Percentiles rank a stretch among this genome's conserved stretches.
phyloP scores from a whole-genome alignment of 53 echinoderm and acorn worm species.

The Paelopatides confundens region DNA sequence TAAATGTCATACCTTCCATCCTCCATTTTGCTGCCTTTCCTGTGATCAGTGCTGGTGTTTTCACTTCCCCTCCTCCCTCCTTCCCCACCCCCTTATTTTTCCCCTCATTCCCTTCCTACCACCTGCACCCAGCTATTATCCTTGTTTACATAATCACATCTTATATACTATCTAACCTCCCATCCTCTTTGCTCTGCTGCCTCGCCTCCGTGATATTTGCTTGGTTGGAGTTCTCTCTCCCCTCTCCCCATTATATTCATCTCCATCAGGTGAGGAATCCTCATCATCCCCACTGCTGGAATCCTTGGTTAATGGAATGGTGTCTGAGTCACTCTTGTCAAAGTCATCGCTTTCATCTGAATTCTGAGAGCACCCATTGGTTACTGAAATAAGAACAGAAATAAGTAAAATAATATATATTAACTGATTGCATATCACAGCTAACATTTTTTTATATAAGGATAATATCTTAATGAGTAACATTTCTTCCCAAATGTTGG shows the following conservation, averaged over 20 bases:
- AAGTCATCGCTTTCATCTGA: slow-evolving; percentile 9
- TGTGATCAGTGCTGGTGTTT: too few species aligned
- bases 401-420: too few species aligned
- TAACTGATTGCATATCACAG: too few species aligned
- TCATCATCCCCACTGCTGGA: slow-evolving; percentile 32
- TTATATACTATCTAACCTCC: background rate
- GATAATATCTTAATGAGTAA: too few species aligned
- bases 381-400: background rate
- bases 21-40: too few species aligned
- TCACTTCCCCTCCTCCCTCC: background rate
- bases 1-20: too few species aligned
- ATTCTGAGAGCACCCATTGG: slow-evolving; percentile 19
- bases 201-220: background rate
- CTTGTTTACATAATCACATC: too few species aligned
- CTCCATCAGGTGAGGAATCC: slow-evolving; percentile 40
- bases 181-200: background rate
- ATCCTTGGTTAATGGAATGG: slow-evolving; percentile 23
- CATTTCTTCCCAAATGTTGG: too few species aligned
- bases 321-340: slow-evolving; percentile 23
- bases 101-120: background rate
- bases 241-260: slow-evolving; percentile 7
- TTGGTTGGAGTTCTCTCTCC: slow-evolving; percentile 35
- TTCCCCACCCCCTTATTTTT: background rate
- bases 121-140: background rate
- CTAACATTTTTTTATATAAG: too few species aligned